Evolutionary conservation across 1,140 invertebrate species (phyloP).

Genomic region (Acyrthosiphon pisum): DNA sequence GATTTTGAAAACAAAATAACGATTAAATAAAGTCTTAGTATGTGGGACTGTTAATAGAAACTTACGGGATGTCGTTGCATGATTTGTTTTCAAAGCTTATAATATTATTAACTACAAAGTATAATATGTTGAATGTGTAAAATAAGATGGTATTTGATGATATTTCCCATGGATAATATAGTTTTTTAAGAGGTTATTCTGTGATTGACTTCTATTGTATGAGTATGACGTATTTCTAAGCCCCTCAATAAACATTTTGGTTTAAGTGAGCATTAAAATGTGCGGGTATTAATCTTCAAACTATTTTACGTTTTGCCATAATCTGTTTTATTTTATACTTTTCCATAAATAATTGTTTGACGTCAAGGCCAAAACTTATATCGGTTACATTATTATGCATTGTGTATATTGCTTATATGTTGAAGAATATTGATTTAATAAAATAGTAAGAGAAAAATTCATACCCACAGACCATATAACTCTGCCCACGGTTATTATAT

Average conservation of each 20-base stretch:
- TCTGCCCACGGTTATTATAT: slow-evolving; percentile 20
- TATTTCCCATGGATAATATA: neutral
- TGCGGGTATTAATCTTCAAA: neutral
- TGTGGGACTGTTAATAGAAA: neutral
- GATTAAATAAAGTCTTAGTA: neutral
- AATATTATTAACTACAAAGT: no score
- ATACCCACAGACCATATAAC: slow-evolving; percentile 14
- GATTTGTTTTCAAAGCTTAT: no score
- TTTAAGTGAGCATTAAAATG: neutral
- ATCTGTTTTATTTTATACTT: slow-evolving; percentile 17
- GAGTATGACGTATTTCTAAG: neutral
- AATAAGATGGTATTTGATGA: neutral
- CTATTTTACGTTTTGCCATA: neutral
- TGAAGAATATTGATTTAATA: slow-evolving; percentile 30
- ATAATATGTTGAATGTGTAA: neutral
- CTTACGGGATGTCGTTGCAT: no score
- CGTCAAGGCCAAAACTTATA: slow-evolving; percentile 13
- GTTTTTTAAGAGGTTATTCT: neutral
- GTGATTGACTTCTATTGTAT: neutral
- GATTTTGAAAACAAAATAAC: neutral
- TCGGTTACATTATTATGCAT: neutral
- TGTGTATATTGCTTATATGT: neutral
- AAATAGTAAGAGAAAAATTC: slow-evolving; percentile 5
- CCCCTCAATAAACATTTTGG: neutral
- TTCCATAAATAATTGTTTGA: slow-evolving; percentile 25